Conservation (phyloP, 2,888 invertebrate species). For the Acrocyrtus sp. region DNA sequence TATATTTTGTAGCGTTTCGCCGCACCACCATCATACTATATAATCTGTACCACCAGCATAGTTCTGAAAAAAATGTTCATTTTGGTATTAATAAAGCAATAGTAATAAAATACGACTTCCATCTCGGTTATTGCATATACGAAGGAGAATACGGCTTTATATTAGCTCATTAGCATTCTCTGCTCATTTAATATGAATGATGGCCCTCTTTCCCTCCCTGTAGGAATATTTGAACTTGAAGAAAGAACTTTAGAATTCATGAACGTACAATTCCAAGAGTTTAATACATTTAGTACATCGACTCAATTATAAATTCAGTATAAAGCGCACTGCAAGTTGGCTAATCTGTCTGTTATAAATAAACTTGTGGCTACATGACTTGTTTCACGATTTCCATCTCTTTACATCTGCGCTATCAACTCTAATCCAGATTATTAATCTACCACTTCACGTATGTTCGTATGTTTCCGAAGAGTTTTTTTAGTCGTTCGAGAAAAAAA, state of each 20-base stretch:
- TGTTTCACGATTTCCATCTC: too few relatives aligned
- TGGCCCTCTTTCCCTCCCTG: not conserved
- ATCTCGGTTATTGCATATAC: too few relatives aligned
- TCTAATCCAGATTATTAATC: too few relatives aligned
- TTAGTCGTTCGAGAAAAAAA: too few relatives aligned
- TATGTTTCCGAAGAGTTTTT: too few relatives aligned
- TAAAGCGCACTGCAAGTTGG: too few relatives aligned
- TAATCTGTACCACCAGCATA: not conserved
- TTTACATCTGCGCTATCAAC: too few relatives aligned
- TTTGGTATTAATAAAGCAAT: not conserved
- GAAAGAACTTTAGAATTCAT: not conserved
- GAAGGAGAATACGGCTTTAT: slow-evolving; percentile 28
- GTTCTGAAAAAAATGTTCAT: not conserved
- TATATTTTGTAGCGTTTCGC: not conserved
- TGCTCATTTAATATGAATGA: slow-evolving; percentile 24
- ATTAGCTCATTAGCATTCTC: slow-evolving; percentile 32
- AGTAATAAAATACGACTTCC: not conserved
- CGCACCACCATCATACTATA: not conserved
- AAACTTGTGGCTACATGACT: too few relatives aligned
- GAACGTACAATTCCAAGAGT: not conserved
- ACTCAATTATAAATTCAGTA: too few relatives aligned
- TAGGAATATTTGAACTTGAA: not conserved
- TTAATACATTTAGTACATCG: too few relatives aligned
- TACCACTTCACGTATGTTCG: too few relatives aligned
- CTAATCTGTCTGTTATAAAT: too few relatives aligned